phyloP scores from a whole-genome alignment of 2,797 vertebrate genomes.

The Microctenopoma steveboyesi region DNA sequence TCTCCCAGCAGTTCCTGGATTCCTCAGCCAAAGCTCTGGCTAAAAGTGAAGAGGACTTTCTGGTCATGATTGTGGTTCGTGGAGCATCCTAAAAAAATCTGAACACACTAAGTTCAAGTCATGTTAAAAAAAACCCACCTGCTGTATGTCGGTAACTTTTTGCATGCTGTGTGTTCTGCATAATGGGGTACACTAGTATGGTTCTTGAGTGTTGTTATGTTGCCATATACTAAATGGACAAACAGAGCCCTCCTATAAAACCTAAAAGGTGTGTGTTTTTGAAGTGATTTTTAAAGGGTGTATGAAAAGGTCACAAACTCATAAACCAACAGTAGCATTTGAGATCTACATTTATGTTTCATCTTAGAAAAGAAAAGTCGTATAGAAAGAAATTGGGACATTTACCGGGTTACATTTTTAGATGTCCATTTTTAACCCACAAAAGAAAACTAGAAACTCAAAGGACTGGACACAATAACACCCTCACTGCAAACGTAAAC shows the following conservation, averaged over 20 bases:
- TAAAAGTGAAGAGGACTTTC: slow-evolving; percentile 99
- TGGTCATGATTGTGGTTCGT: slow-evolving; percentile 99
- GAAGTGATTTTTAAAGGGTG: slow-evolving; percentile 47
- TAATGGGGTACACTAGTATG: slow-evolving; percentile 89
- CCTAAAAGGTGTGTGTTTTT: slow-evolving; percentile 59
- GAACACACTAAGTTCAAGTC: slow-evolving; percentile 72
- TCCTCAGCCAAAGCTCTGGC: slow-evolving; percentile 97
- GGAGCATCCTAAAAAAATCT: slow-evolving; percentile 92
- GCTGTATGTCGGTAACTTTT: slow-evolving; percentile 80
- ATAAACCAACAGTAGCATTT: slow-evolving; percentile 37
- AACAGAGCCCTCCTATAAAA: slow-evolving; percentile 50
- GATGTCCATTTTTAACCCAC: neutral
- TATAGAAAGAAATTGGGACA: slow-evolving; percentile 10
- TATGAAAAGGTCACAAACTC: slow-evolving; percentile 30
- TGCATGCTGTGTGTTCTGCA: slow-evolving; percentile 90
- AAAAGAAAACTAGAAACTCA: neutral
- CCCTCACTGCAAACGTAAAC: slow-evolving; percentile 17
- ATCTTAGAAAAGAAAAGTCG: slow-evolving; percentile 17
- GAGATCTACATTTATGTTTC: slow-evolving; percentile 17
- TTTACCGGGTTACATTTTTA: slow-evolving; percentile 27
- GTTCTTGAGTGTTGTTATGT: slow-evolving; percentile 76
- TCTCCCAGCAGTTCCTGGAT: slow-evolving; percentile 99
- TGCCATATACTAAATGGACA: slow-evolving; percentile 77
- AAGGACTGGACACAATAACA: slow-evolving; percentile 50
- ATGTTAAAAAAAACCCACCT: slow-evolving; percentile 65